A percentile compares a stretch with the other conserved stretches of the same genome.
Evolutionary conservation across 2,113 vertebrate species (phyloP).

Genomic region (Geococcyx californianus): DNA sequence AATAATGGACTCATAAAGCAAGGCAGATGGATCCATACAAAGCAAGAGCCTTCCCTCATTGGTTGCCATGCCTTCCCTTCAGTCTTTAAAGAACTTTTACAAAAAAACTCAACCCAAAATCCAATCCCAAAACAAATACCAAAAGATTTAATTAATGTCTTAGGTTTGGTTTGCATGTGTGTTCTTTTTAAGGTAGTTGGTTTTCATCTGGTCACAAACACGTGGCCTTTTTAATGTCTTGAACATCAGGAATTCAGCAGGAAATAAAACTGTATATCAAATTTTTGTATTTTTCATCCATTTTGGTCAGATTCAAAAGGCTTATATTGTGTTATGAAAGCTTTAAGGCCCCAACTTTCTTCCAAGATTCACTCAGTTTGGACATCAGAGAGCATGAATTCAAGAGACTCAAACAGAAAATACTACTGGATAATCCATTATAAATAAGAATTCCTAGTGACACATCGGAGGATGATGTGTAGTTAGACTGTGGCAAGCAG

Average conservation of each 20-base stretch:
- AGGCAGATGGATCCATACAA: background rate
- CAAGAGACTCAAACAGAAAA: background rate
- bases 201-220: background rate
- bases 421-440: background rate
- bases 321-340: background rate
- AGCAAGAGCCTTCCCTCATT: background rate
- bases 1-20: background rate
- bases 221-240: background rate
- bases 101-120: background rate
- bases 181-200: background rate
- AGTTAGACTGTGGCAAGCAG: background rate
- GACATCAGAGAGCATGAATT: background rate
- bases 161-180: background rate
- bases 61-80: background rate
- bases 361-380: background rate
- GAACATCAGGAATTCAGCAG: background rate
- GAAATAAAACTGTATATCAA: background rate
- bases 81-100: background rate
- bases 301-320: background rate
- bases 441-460: background rate
- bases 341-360: background rate
- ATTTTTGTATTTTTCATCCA: background rate
- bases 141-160: background rate
- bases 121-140: background rate
- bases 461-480: background rate